Percentiles rank a stretch among this genome's conserved stretches.
phyloP scores from a whole-genome alignment of 2,113 vertebrate genomes.

The human region DNA sequence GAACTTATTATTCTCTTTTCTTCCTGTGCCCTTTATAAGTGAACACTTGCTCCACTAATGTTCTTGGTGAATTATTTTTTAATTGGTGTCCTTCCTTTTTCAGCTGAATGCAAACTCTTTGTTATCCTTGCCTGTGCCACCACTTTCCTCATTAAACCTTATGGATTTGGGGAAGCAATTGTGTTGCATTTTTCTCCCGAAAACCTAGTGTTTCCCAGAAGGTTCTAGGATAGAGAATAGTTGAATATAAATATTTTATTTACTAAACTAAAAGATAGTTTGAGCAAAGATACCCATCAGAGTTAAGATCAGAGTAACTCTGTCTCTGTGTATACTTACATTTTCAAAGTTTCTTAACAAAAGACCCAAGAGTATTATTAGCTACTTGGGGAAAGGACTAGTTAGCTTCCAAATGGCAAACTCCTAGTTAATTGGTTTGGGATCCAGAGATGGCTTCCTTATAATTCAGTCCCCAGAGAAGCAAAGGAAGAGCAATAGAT shows the following conservation, averaged over 20 bases:
- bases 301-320: background rate
- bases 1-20: background rate
- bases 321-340: background rate
- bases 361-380: background rate
- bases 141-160: background rate
- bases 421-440: background rate
- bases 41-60: background rate
- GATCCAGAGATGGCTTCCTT: background rate
- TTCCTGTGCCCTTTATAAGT: slow-evolving; percentile 23
- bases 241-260: background rate
- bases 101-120: background rate
- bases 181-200: background rate
- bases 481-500: background rate
- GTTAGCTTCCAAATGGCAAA: slow-evolving; percentile 1
- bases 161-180: background rate
- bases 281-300: background rate
- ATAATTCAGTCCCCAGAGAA: background rate
- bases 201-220: background rate
- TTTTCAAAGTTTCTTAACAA: background rate
- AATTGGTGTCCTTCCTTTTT: slow-evolving; percentile 1
- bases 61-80: background rate
- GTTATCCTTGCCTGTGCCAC: background rate
- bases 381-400: background rate
- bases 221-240: background rate
- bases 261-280: background rate